Evolutionary conservation across 1,140 invertebrate genomes (phyloP).

Genomic region (Proctacanthus coquilletti): DNA sequence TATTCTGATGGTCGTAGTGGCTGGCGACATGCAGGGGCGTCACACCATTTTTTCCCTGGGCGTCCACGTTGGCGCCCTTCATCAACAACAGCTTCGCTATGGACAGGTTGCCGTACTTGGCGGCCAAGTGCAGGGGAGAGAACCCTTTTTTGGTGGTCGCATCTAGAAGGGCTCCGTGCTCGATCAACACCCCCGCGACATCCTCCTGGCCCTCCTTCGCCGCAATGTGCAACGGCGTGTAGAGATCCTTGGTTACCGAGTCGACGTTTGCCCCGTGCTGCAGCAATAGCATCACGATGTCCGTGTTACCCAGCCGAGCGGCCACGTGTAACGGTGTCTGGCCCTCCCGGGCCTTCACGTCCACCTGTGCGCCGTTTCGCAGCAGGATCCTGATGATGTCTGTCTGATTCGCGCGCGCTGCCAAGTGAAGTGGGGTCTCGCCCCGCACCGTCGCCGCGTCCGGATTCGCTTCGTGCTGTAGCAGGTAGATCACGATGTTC

Average conservation of each 20-base stretch:
- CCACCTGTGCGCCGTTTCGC: conserved; percentile 89
- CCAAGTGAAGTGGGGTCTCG: conserved; percentile 93
- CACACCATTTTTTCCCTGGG: conserved; percentile 94
- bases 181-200: conserved; percentile 79
- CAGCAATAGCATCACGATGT: conserved; percentile 79
- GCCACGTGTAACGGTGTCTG: conserved; percentile 92
- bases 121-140: conserved; percentile 90
- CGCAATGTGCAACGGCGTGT: conserved; percentile 94
- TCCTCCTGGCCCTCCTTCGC: conserved; percentile 76
- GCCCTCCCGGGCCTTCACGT: conserved; percentile 81
- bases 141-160: conserved; percentile 94
- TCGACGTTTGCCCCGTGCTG: conserved; percentile 82
- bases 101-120: conserved; percentile 92
- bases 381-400: conserved; percentile 92
- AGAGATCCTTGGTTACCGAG: conserved; percentile 81
- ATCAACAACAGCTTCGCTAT: conserved; percentile 80
- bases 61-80: conserved; percentile 75
- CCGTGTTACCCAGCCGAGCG: conserved; percentile 77
- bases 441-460: conserved; percentile 91
- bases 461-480: conserved; percentile 86
- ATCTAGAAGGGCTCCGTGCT: conserved; percentile 81
- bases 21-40: conserved; percentile 95
- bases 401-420: conserved; percentile 89
- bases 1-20: conserved; percentile 92
- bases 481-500: conserved; percentile 94